Percentiles rank a stretch among this genome's conserved stretches.
Evolutionary conservation across 2,113 vertebrate species (phyloP).

Genomic region (Ifrita kowaldi): DNA sequence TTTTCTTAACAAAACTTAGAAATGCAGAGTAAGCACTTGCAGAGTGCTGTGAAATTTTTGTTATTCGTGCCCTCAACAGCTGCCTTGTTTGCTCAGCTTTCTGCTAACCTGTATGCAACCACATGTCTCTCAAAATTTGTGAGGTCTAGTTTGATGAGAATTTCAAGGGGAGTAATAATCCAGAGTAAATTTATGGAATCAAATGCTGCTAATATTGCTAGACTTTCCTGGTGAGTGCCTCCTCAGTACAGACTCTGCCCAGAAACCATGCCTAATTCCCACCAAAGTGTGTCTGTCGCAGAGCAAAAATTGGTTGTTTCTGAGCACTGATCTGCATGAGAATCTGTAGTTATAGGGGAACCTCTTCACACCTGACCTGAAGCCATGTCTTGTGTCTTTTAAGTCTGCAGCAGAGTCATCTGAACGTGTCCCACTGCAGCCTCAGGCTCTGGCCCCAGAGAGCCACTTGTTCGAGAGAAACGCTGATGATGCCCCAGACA

Average conservation of each 20-base stretch:
- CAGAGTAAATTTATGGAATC: background rate
- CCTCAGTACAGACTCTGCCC: background rate
- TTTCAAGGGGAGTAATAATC: background rate
- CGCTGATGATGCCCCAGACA: constrained; percentile 66
- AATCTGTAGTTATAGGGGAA: background rate
- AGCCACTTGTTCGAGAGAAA: background rate
- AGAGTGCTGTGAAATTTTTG: background rate
- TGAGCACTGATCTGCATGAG: background rate
- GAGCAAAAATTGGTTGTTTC: background rate
- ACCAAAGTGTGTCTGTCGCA: background rate
- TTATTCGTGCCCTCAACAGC: accelerated
- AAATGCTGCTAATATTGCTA: background rate
- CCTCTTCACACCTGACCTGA: background rate
- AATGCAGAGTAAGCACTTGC: background rate
- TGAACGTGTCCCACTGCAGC: background rate
- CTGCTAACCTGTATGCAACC: background rate
- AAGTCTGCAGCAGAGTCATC: constrained; percentile 7
- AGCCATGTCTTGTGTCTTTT: background rate
- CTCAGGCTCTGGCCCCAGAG: constrained; percentile 1
- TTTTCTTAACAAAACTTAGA: background rate
- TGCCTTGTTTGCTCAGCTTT: background rate
- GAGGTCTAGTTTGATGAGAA: background rate
- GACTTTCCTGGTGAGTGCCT: background rate
- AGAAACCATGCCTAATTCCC: background rate
- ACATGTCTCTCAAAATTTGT: background rate